A percentile compares a stretch with the other conserved stretches of the same genome.
phyloP scores from a whole-genome alignment of 2,888 invertebrate genomes.

The Aspidiotus rigidus region DNA sequence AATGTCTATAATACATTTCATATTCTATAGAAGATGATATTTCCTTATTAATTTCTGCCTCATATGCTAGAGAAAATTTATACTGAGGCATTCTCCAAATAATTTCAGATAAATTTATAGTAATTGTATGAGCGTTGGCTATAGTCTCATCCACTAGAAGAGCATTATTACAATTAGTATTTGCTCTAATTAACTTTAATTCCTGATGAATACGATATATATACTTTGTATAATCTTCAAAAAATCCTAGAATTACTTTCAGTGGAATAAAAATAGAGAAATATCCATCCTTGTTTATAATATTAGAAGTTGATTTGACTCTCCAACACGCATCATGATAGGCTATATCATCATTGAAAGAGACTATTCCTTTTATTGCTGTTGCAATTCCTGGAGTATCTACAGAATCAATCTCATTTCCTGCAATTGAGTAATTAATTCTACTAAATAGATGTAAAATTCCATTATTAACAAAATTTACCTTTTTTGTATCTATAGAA shows the following conservation, averaged over 20 bases:
- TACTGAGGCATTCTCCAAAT: constrained; percentile 13
- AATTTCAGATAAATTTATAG: constrained; percentile 14
- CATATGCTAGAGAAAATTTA: constrained; percentile 9
- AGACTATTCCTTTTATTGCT: not conserved
- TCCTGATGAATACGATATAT: too few relatives aligned
- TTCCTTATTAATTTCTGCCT: too few relatives aligned
- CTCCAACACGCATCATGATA: constrained; percentile 4
- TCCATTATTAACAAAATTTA: too few relatives aligned
- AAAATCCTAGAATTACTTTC: too few relatives aligned
- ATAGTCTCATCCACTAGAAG: not conserved
- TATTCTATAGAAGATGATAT: too few relatives aligned
- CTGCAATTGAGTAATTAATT: constrained; percentile 16
- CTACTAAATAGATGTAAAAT: constrained; percentile 20
- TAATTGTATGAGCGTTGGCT: not conserved
- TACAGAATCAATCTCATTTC: constrained; percentile 18
- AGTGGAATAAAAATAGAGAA: too few relatives aligned
- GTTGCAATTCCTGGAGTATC: constrained; percentile 7
- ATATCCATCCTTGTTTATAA: too few relatives aligned
- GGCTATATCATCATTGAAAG: constrained; percentile 1
- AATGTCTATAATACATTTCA: too few relatives aligned
- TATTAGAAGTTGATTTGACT: not conserved
- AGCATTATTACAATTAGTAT: constrained; percentile 1
- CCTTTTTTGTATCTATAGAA: too few relatives aligned
- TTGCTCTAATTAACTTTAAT: too few relatives aligned
- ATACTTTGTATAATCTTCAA: too few relatives aligned